Base-by-base conservation (phyloP, 2,797 vertebrate species). In the Sus cebifrons region DNA sequence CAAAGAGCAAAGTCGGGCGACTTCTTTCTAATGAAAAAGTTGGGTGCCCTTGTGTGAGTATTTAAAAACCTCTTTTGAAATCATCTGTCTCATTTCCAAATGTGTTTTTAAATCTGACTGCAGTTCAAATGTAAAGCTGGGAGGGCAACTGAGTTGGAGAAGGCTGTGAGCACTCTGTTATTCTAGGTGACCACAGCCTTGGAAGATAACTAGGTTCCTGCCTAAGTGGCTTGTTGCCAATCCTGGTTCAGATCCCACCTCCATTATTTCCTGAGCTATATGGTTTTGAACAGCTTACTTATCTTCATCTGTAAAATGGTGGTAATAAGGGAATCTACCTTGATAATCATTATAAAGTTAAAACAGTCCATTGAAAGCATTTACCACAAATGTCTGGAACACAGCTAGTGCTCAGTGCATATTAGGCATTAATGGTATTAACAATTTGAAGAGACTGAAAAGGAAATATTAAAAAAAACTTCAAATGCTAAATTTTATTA, bases 281-380 rank as follows among this genome's bases (percentile, higher is more conserved):
- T 77, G 54, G 16, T 77, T 89, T 75, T 68, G 23, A 94, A 3
- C 44, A 96, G 86, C 75, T 58, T 95, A 68, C 25, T 83, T 74
- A 73, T 58, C 62, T 91, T 89, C 71, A 29, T 73, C 73, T 95
- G 14, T 86, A 88, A 97, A 87, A 88, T 71, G 32, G 70, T 21
- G 8, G 18, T 89, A 54, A 62, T 7, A 78, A 91, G 40, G 16
- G 68, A 58, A 70, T 4, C 14, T 91, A 56, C 16, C 7, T 95
- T 71, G 17, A 3, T 81, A 11, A 74, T 62, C 16, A 65, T 70
- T 95, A 65, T 82, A 73, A 49, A 95, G 74, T 70, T 67, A 84
- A 83, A 40, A 68, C 21, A 58, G 29, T 86, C 40, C 17, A 36
- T 81, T 86, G 71, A 85, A 94, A 95, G 36, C 49, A 92, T 56